A percentile compares a stretch with the other conserved stretches of the same genome.
phyloP scores from a whole-genome alignment of 2,888 invertebrate species.

The Lobophora halterata region DNA sequence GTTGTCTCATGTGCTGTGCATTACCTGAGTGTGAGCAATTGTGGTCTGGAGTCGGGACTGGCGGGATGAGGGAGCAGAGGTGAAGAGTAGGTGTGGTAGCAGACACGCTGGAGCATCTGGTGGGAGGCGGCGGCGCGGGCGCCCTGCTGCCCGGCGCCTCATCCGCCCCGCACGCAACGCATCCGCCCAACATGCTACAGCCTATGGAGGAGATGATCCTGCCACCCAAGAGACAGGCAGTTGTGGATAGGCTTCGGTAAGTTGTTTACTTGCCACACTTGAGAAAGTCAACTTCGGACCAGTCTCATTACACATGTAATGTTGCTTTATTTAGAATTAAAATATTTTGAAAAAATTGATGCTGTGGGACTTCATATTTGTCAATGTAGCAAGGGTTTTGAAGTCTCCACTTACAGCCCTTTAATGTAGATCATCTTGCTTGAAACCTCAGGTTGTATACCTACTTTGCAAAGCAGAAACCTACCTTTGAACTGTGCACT shows the following conservation, averaged over 20 bases:
- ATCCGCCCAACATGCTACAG: conserved; percentile 83
- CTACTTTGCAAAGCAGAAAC: too few species aligned
- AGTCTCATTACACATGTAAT: too few species aligned
- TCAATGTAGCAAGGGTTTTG: too few species aligned
- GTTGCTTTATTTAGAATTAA: too few species aligned
- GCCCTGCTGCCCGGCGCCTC: conserved; percentile 83
- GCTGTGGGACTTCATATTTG: too few species aligned
- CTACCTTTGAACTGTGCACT: too few species aligned
- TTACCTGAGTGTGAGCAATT: conserved; percentile 63
- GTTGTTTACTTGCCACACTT: conserved; percentile 19
- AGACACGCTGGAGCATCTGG: conserved; percentile 87
- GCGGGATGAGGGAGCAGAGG: conserved; percentile 58
- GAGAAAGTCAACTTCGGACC: not conserved
- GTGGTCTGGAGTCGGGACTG: conserved; percentile 37
- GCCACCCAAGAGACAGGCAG: conserved; percentile 90
- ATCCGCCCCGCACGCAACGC: conserved; percentile 64
- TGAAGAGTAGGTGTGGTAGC: conserved; percentile 52
- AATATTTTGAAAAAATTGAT: too few species aligned
- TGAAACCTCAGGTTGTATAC: too few species aligned
- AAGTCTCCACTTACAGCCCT: too few species aligned
- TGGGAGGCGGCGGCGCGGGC: conserved; percentile 87
- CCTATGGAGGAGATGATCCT: conserved; percentile 86
- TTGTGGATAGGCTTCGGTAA: conserved; percentile 89
- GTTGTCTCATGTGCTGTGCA: conserved; percentile 60
- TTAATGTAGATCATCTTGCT: too few species aligned